Evolutionary conservation across 1,140 invertebrate species (phyloP).

Genomic region (Drosophila subobscura): DNA sequence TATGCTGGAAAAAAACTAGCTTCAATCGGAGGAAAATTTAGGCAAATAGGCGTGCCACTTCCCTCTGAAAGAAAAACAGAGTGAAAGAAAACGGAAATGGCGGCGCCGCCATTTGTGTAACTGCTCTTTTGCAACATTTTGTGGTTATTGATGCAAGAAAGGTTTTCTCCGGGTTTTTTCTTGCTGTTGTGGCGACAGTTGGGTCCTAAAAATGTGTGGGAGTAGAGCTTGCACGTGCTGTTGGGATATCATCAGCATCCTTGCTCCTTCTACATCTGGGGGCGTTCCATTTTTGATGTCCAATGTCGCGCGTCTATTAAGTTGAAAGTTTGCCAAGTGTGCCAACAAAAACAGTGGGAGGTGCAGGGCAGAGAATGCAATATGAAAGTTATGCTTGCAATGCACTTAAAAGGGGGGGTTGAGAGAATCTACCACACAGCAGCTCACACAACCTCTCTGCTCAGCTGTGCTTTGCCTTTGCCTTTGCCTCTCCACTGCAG

Average conservation of each 20-base stretch:
- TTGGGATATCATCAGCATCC: not conserved
- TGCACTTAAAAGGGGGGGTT: conserved; percentile 33
- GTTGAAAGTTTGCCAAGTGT: conserved; percentile 62
- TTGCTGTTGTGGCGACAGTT: conserved; percentile 6
- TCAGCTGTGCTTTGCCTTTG: too few relatives aligned
- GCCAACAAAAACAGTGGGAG: conserved; percentile 15
- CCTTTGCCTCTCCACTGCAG: too few relatives aligned
- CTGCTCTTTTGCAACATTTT: conserved; percentile 6
- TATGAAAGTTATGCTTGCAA: conserved; percentile 68
- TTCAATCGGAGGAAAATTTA: conserved; percentile 39
- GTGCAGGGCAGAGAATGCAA: conserved; percentile 27
- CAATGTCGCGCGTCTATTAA: conserved; percentile 48
- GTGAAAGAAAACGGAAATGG: conserved; percentile 9
- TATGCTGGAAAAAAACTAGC: conserved; percentile 49
- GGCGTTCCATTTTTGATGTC: conserved; percentile 36
- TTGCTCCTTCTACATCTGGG: conserved; percentile 6
- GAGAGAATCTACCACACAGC: not conserved
- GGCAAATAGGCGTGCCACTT: conserved; percentile 26
- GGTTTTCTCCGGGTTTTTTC: not conserved
- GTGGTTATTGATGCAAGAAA: conserved; percentile 1
- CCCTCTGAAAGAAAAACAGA: conserved; percentile 3
- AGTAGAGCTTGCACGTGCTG: not conserved
- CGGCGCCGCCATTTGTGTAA: conserved; percentile 15
- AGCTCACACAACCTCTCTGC: too few relatives aligned
- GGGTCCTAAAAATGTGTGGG: too few relatives aligned